Percentiles rank a stretch among this genome's conserved stretches.
phyloP scores from a whole-genome alignment of 2,797 vertebrate genomes.

The Carduelis carduelis region DNA sequence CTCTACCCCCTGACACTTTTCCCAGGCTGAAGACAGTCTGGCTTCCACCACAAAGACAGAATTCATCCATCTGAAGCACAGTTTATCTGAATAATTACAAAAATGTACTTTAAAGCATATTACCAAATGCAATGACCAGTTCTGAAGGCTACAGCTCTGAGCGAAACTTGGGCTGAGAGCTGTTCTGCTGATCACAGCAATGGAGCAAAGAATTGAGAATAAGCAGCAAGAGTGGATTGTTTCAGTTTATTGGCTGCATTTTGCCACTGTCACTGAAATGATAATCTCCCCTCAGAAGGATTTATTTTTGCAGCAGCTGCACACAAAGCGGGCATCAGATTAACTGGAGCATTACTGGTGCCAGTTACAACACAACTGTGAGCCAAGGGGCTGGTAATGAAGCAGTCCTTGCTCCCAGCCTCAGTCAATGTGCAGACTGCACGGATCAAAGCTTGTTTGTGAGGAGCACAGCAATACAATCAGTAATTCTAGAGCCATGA shows the following conservation, averaged over 20 bases:
- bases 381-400: constrained; percentile 2
- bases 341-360: constrained; percentile 31
- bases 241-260: constrained; percentile 42
- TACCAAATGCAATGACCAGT: background rate
- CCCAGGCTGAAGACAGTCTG: background rate
- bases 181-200: background rate
- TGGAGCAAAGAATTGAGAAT: background rate
- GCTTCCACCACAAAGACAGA: background rate
- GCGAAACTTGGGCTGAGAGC: background rate
- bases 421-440: background rate
- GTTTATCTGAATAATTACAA: background rate
- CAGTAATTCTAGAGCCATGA: fast-evolving
- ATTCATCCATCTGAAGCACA: background rate
- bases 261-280: constrained; percentile 22
- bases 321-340: constrained; percentile 36
- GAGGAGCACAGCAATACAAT: background rate
- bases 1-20: background rate
- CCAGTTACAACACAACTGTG: background rate
- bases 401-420: background rate
- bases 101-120: background rate
- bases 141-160: background rate
- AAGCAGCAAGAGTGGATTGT: background rate
- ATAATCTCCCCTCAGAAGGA: background rate
- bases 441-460: background rate
- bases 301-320: constrained; percentile 50